Conservation (phyloP, 2,888 invertebrate genomes). For the Lithophane socia region DNA sequence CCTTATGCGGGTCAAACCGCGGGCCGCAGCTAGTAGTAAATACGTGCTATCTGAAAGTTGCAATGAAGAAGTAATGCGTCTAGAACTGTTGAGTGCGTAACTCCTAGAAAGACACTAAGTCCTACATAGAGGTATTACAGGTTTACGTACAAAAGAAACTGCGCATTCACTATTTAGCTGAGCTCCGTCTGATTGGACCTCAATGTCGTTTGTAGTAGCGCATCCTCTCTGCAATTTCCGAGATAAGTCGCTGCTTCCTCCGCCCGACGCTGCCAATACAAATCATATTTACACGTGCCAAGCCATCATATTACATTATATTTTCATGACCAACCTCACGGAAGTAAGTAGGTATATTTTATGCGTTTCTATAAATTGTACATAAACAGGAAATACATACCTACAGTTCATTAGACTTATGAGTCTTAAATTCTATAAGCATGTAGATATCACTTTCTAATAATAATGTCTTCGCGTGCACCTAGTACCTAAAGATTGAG, state of each 20-base stretch:
- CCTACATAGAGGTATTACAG: conserved; percentile 16
- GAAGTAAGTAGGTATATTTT: conserved; percentile 5
- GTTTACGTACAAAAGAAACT: conserved; percentile 65
- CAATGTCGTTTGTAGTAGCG: conserved; percentile 85
- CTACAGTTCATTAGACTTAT: neutral
- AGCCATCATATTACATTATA: conserved; percentile 12
- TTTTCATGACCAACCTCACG: conserved; percentile 6
- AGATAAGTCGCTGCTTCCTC: conserved; percentile 87
- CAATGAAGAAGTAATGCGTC: neutral
- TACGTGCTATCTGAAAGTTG: neutral
- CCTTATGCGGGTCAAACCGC: no score
- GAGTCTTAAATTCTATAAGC: no score
- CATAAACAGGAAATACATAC: neutral
- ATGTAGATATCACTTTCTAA: no score
- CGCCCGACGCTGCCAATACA: conserved; percentile 67
- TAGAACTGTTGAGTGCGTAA: neutral
- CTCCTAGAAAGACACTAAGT: neutral
- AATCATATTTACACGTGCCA: conserved; percentile 56
- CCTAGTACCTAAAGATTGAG: conserved; percentile 6
- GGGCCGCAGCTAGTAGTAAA: no score
- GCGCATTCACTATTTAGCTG: conserved; percentile 74
- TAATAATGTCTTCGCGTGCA: conserved; percentile 24
- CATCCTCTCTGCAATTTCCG: conserved; percentile 87
- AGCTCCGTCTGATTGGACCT: conserved; percentile 83
- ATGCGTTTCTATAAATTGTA: conserved; percentile 5